A percentile compares a stretch with the other conserved stretches of the same genome.
Evolutionary conservation across 2,797 vertebrate genomes (phyloP).

Genomic region (Coendou prehensilis): DNA sequence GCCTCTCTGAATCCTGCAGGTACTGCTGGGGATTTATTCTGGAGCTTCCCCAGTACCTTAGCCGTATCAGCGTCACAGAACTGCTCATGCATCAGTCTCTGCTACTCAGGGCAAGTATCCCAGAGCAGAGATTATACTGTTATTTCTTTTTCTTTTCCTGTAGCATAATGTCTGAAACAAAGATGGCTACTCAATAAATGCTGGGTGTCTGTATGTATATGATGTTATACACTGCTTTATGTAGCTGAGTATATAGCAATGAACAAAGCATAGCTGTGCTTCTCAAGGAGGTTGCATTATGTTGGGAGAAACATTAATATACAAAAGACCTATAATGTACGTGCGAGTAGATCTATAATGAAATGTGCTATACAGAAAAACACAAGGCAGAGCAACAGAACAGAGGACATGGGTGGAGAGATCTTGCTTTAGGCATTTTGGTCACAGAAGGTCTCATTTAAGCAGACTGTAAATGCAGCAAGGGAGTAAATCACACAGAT

Average conservation of each 20-base stretch:
- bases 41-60: neutral
- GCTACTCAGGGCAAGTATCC: neutral
- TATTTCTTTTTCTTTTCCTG: neutral
- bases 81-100: neutral
- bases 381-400: neutral
- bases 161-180: neutral
- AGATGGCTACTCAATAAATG: neutral
- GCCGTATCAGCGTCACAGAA: neutral
- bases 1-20: slow-evolving; percentile 55
- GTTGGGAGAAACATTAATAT: neutral
- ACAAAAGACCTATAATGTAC: neutral
- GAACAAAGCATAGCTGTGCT: neutral
- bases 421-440: neutral
- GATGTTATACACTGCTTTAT: neutral
- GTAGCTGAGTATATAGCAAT: neutral
- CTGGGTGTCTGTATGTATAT: neutral
- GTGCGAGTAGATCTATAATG: neutral
- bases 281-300: neutral
- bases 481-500: neutral
- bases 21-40: neutral
- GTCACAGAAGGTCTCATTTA: slow-evolving; percentile 23
- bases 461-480: slow-evolving; percentile 18
- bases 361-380: neutral
- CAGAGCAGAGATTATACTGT: slow-evolving; percentile 1
- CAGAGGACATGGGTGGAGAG: neutral